Evolutionary conservation across 2,888 invertebrate species (phyloP).

Genomic region (Melanotus villosus): DNA sequence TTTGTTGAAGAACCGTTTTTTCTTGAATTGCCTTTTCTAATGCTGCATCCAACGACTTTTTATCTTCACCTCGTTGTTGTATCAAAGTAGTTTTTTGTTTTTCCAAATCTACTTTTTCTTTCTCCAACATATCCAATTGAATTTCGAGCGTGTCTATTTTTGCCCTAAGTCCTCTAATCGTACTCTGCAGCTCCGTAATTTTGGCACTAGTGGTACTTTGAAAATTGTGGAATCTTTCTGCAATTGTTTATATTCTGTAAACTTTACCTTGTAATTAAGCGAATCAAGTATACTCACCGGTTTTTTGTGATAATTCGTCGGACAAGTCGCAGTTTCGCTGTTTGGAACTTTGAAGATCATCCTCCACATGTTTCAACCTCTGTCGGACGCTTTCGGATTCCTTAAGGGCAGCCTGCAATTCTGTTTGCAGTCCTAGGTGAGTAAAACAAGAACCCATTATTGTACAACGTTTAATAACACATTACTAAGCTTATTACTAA

Average conservation of each 20-base stretch:
- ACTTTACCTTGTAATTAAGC: neutral
- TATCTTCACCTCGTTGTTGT: conserved; percentile 68
- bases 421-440: conserved; percentile 75
- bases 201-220: conserved; percentile 63
- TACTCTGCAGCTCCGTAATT: conserved; percentile 68
- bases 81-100: conserved; percentile 64
- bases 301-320: conserved; percentile 72
- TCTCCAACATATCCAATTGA: conserved; percentile 68
- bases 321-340: conserved; percentile 73
- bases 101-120: conserved; percentile 69
- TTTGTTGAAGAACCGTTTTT: conserved; percentile 72
- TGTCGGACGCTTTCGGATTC: conserved; percentile 76
- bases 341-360: conserved; percentile 73
- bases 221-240: conserved; percentile 60
- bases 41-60: conserved; percentile 72
- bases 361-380: conserved; percentile 74
- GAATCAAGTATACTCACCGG: conserved; percentile 68
- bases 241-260: conserved; percentile 13
- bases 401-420: conserved; percentile 76
- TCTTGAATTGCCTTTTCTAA: conserved; percentile 75
- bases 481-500: neutral
- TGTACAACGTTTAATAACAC: neutral
- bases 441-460: conserved; percentile 51
- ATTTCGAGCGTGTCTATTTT: conserved; percentile 70
- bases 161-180: conserved; percentile 69